Conservation (phyloP, 2,113 vertebrate genomes). For the Brevimyrus niger region DNA sequence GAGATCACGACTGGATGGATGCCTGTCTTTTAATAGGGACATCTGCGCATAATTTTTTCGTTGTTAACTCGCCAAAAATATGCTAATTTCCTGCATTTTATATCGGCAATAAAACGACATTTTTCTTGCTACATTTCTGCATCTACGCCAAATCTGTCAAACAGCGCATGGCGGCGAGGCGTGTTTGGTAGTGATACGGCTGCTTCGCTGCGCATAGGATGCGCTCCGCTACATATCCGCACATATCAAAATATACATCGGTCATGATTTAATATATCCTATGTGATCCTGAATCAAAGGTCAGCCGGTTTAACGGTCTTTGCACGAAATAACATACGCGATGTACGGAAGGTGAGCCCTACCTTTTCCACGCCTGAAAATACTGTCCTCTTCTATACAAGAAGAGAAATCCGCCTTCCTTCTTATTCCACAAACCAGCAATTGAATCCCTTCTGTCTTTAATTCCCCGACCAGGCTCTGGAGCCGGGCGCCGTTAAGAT, state of each 20-base stretch:
- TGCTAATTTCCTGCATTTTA: neutral
- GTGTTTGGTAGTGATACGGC: neutral
- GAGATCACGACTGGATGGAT: neutral
- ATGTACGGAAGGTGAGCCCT: neutral
- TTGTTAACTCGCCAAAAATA: neutral
- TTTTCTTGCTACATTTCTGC: neutral
- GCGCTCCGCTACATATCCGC: neutral
- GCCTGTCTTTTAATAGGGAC: neutral
- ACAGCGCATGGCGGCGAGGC: neutral
- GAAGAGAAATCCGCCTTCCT: neutral
- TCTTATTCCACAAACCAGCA: neutral
- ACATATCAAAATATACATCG: neutral
- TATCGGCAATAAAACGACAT: neutral
- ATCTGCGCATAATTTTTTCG: neutral
- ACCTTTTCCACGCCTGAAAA: slow-evolving; percentile 9
- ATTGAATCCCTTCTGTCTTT: neutral
- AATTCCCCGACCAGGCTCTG: neutral
- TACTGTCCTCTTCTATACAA: neutral
- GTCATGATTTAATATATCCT: neutral
- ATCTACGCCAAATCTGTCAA: neutral
- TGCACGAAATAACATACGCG: neutral
- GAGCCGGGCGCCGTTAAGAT: neutral
- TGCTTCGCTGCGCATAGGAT: neutral
- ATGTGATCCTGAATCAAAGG: neutral
- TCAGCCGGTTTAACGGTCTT: neutral